Percentiles rank a stretch among this genome's conserved stretches.
Conservation (phyloP, 1,140 invertebrate species). For the Dinothrombium tinctorium region DNA sequence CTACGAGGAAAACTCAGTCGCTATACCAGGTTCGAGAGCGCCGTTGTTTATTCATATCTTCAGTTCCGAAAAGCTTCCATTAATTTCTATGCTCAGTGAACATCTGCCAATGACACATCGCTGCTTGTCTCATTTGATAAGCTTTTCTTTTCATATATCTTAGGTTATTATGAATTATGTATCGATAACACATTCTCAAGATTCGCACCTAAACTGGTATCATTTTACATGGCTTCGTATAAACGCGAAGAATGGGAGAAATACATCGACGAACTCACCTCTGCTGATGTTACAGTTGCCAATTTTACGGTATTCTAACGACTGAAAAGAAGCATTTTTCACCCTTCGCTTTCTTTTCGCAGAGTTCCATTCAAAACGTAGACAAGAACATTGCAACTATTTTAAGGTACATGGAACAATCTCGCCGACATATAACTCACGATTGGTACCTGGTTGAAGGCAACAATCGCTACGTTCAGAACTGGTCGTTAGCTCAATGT, state of each 20-base stretch:
- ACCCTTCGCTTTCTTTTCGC: not conserved
- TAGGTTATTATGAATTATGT: conserved; percentile 53
- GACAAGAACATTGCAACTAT: conserved; percentile 65
- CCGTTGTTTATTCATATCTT: conserved; percentile 24
- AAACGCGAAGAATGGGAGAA: conserved; percentile 78
- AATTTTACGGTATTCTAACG: conserved; percentile 45
- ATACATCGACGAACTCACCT: conserved; percentile 65
- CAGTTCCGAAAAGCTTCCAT: not conserved
- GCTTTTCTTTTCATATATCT: conserved; percentile 12
- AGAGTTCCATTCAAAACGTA: conserved; percentile 35
- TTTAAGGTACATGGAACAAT: conserved; percentile 51
- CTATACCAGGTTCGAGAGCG: conserved; percentile 31
- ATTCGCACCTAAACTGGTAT: conserved; percentile 73
- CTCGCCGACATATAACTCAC: conserved; percentile 43
- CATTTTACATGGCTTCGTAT: conserved; percentile 76
- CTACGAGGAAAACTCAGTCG: conserved; percentile 51
- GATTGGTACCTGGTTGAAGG: conserved; percentile 53
- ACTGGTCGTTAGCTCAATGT: conserved; percentile 65
- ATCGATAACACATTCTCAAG: conserved; percentile 82
- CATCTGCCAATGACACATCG: too few relatives aligned
- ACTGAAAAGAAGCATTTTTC: not conserved
- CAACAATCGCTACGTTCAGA: conserved; percentile 61
- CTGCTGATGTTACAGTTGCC: conserved; percentile 56
- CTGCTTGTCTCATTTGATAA: too few relatives aligned
- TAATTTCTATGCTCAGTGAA: too few relatives aligned